Evolutionary conservation across 2,888 invertebrate genomes (phyloP).

Genomic region (Epinotia bilunana): DNA sequence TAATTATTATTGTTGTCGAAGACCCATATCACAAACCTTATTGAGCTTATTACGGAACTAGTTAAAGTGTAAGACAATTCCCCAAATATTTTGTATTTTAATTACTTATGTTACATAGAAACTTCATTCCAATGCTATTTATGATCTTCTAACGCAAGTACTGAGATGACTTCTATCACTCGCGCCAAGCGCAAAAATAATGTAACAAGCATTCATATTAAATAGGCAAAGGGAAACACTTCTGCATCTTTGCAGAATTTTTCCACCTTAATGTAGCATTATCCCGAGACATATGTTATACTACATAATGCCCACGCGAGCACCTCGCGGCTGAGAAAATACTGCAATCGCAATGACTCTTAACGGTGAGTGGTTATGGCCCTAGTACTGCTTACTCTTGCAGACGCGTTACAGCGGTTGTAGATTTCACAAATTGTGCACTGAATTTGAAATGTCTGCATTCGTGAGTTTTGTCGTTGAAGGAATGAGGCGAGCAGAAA

Average conservation of each 20-base stretch:
- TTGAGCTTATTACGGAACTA: too few species aligned
- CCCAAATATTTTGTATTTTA: too few species aligned
- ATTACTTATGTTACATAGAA: too few species aligned
- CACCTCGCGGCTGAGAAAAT: neutral
- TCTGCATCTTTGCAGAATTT: neutral
- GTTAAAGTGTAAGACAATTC: neutral
- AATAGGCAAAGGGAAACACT: neutral
- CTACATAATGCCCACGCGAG: neutral
- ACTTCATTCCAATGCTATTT: too few species aligned
- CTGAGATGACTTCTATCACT: too few species aligned
- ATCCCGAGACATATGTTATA: slow-evolving; percentile 4
- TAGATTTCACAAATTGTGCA: neutral
- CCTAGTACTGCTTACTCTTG: neutral
- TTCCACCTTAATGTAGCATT: neutral
- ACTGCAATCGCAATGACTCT: slow-evolving; percentile 13
- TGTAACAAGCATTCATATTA: neutral
- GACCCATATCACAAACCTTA: too few species aligned
- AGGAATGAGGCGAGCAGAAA: too few species aligned
- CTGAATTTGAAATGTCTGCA: neutral
- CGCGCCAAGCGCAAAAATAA: neutral
- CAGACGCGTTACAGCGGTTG: neutral
- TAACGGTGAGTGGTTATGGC: slow-evolving; percentile 17
- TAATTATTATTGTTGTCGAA: neutral
- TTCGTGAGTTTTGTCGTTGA: too few species aligned
- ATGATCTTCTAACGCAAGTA: too few species aligned